Evolutionary conservation across 2,113 vertebrate species (phyloP), one percentile per base, ranked within the genome.

Genomic region (Verasper variegatus): DNA sequence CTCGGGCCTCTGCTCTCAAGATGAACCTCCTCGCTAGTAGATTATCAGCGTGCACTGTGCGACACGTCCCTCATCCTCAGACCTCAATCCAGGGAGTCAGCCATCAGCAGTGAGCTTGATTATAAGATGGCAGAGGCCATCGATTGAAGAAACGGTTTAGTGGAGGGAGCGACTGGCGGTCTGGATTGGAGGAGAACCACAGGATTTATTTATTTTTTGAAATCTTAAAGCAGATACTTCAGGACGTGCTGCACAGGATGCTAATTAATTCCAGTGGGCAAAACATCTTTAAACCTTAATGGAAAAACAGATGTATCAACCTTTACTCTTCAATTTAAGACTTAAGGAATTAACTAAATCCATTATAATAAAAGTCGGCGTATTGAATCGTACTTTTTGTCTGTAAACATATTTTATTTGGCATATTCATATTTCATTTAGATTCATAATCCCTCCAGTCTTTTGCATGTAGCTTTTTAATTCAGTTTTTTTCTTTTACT

Each of bases 31-130:
- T 62, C 61, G 57, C 60, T 68, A 78, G 63, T 18, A 59, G 73
- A 42, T 81, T 73, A 87, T 86, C 77, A 75, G 73, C 52, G 18
- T 56, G 51, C 21, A 18, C 63, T 70, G 47, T 71, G 56, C 4
- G 11, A 55, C 81, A 79, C 2, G 12, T 70, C 59, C 61, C n/a
- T 68, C 52, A 64, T 82, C 74, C 72, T 76, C 64, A 80, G 57
- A 76, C 52, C 63, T 65, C 37, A 49, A 84, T 76, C 45, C 67
- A 72, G 20, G 4, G 60, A 86, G 64, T 63, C 71, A 26, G 64
- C 64, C 70, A 70, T 91, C 83, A 88, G 80, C n/a, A 71, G 59
- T 83, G 78, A 82, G 74, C 72, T 71, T 73, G 81, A 87, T 87
- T 87, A 68, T 15, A 40, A 35, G 59, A 80, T 26, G 56, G 58